These are phyloP conservation scores for Gila orcuttii DNA, from an alignment of 2,113 vertebrate species.

Conservation along the genomic window DNA sequence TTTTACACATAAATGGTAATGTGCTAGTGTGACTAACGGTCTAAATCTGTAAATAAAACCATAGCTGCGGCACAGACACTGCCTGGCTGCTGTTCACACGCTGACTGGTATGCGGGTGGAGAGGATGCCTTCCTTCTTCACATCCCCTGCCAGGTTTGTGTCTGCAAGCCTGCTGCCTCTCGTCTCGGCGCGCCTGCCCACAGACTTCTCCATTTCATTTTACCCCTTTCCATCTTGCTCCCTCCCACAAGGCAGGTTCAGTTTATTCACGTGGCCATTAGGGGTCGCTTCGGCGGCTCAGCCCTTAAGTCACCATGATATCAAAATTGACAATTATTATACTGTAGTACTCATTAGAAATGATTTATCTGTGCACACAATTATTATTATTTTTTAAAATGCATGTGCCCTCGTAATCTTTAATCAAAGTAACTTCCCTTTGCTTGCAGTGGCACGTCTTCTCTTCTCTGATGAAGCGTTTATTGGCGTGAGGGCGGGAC, in stretches of 20 bases:
- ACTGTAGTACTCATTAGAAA: too few species aligned
- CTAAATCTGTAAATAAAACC: slow-evolving; percentile 42
- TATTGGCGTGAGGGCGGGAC: too few species aligned
- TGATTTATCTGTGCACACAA: too few species aligned
- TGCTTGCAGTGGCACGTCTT: too few species aligned
- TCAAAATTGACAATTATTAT: too few species aligned
- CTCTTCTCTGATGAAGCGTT: too few species aligned
- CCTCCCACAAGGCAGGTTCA: slow-evolving; percentile 46
- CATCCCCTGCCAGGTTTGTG: slow-evolving; percentile 56
- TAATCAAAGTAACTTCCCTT: too few species aligned
- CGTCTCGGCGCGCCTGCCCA: slow-evolving; percentile 37
- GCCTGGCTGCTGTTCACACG: slow-evolving; percentile 58
- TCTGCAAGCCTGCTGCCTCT: slow-evolving; percentile 49
- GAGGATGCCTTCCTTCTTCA: slow-evolving; percentile 49
- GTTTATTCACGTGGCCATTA: slow-evolving; percentile 63
- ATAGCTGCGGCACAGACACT: slow-evolving; percentile 18
- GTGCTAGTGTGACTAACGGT: slow-evolving; percentile 23
- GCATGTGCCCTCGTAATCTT: too few species aligned
- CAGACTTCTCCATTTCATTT: slow-evolving; percentile 33
- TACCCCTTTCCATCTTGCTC: slow-evolving; percentile 26
- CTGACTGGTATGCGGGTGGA: slow-evolving; percentile 56
- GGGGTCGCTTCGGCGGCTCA: background rate
- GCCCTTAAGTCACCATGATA: too few species aligned
- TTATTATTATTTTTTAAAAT: too few species aligned
- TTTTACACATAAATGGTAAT: slow-evolving; percentile 11